Percentiles rank a stretch among this genome's conserved stretches.
These are phyloP conservation scores for Spondyliosoma cantharus DNA, from an alignment of 2,797 vertebrate genomes.

Conservation along the genomic window DNA sequence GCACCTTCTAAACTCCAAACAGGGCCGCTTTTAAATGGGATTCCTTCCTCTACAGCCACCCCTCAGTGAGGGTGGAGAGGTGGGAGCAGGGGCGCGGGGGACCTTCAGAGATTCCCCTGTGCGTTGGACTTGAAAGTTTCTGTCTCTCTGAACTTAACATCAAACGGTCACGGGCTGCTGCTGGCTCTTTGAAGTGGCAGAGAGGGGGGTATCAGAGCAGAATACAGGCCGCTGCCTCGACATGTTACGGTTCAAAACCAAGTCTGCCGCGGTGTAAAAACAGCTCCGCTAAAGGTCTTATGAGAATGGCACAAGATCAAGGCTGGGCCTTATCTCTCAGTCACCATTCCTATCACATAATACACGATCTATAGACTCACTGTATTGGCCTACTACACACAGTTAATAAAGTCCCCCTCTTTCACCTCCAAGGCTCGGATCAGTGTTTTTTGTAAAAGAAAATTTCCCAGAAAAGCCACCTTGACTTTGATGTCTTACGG, in stretches of 20 bases:
- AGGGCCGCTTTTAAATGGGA: slow-evolving; percentile 43
- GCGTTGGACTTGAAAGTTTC: slow-evolving; percentile 83
- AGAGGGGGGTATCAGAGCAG: slow-evolving; percentile 53
- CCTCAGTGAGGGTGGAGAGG: slow-evolving; percentile 60
- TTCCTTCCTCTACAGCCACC: slow-evolving; percentile 68
- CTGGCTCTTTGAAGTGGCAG: slow-evolving; percentile 84
- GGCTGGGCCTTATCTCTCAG: slow-evolving; percentile 49
- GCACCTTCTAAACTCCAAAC: slow-evolving; percentile 54
- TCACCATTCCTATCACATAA: slow-evolving; percentile 42
- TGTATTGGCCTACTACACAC: background rate
- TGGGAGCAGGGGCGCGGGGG: slow-evolving; percentile 55
- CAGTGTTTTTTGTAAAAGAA: background rate
- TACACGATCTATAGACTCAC: slow-evolving; percentile 26
- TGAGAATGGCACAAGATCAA: slow-evolving; percentile 70
- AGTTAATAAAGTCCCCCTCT: slow-evolving; percentile 2
- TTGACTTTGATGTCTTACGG: background rate
- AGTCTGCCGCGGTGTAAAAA: slow-evolving; percentile 56
- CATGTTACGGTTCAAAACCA: slow-evolving; percentile 73
- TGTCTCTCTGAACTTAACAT: slow-evolving; percentile 87
- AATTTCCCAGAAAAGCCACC: background rate
- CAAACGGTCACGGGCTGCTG: slow-evolving; percentile 79
- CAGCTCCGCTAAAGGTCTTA: slow-evolving; percentile 70
- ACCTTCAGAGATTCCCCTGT: slow-evolving; percentile 78
- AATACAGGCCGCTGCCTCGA: slow-evolving; percentile 71
- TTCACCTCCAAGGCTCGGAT: background rate